Evolutionary conservation across 2,888 invertebrate species (phyloP).

Genomic region (Rhamphomyia laevipes): DNA sequence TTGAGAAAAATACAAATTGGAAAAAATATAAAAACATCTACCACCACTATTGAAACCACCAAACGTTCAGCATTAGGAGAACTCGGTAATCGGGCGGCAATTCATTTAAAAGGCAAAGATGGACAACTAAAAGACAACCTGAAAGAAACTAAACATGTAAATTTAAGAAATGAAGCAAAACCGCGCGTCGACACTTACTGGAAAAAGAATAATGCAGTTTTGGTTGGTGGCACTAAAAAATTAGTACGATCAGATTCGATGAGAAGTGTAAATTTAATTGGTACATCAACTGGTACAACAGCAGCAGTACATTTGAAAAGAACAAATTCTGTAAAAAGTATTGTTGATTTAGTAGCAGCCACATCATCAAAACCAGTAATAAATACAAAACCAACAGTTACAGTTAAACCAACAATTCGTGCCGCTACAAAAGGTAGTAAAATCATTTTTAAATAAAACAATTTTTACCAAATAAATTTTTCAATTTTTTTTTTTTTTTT

Average conservation of each 20-base stretch:
- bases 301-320: constrained; percentile 11
- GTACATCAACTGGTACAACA: background rate
- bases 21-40: too few relatives aligned
- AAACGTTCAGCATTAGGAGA: constrained; percentile 40
- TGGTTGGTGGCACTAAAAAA: constrained; percentile 9
- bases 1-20: too few relatives aligned
- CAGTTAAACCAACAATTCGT: too few relatives aligned
- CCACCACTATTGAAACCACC: too few relatives aligned
- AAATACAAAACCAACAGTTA: too few relatives aligned
- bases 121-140: constrained; percentile 29
- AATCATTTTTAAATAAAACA: background rate
- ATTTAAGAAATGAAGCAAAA: constrained; percentile 29
- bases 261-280: constrained; percentile 11
- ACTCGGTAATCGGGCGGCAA: constrained; percentile 38
- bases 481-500: background rate
- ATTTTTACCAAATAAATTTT: background rate
- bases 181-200: constrained; percentile 34
- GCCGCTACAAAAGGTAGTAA: background rate
- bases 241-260: background rate
- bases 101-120: constrained; percentile 18
- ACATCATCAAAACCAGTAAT: background rate
- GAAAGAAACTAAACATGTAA: constrained; percentile 24
- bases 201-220: constrained; percentile 23
- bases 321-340: constrained; percentile 4
- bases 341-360: constrained; percentile 8